Base-by-base conservation (phyloP, 2,888 invertebrate genomes). In the Acronicta alni region DNA sequence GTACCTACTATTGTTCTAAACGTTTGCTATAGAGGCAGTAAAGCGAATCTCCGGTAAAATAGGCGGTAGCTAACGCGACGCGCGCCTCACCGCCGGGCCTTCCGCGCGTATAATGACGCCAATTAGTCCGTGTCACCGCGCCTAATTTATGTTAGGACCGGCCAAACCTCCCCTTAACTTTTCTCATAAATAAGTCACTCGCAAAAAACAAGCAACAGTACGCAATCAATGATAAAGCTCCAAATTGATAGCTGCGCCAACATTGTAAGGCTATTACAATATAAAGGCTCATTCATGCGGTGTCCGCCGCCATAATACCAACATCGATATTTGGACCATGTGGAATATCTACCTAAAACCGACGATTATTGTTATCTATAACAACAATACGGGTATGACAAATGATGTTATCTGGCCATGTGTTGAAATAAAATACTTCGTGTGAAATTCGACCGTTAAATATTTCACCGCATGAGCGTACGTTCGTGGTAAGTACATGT, bases 61-160 rank as follows among this genome's bases (percentile, higher is more conserved):
- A 62, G 67, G 67, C 63, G 61, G 69, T 58, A 63, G 59, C 62
- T 60, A 54, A 47, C 55, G 56, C 43, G 48, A 54, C 17, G 49
- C 44, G 47, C 58, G 65, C 66, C 70, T 74, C 67, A 67, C 52
- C 56, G 71, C 72, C n/a, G n/a, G n/a, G n/a, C n/a, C 75, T 79
- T 83, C 84, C 80, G 79, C 81, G 75, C 72, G 72, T 76, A 82
- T 89, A 88, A 88, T 88, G 87, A 87, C 81, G 81, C 83, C 87
- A 88, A 89, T 89, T 89, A 89, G 88, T 89, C 77, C 79, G 79
- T 84, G 88, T 89, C 88, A 79, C 85, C 81, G 82, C 81, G 78
- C 84, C 80, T 89, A 87, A 89, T 89, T 89, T 88, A 89, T 88
- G 85, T 83, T 69, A 80, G 83, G 82, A 79, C 81, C 75, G 75